Percentiles rank a stretch among this genome's conserved stretches.
phyloP scores from a whole-genome alignment of 2,797 vertebrate genomes.

The Phalloptychus januarius region DNA sequence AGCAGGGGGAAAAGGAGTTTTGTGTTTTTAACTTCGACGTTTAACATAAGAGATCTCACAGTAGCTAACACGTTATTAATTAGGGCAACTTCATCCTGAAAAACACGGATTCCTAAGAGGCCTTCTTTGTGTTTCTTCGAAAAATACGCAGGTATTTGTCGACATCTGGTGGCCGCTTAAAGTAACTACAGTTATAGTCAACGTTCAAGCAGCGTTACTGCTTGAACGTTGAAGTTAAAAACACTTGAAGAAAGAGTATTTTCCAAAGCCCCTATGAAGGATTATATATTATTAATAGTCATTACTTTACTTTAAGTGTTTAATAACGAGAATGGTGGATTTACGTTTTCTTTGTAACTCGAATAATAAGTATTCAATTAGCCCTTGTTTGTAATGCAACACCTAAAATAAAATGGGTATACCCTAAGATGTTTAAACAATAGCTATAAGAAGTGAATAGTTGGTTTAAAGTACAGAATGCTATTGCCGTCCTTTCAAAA shows the following conservation, averaged over 20 bases:
- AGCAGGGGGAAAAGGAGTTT: neutral
- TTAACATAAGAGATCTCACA: neutral
- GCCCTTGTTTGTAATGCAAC: neutral
- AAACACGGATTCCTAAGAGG: neutral
- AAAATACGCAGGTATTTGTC: conserved; percentile 6
- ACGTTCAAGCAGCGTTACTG: too few species aligned
- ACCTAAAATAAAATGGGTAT: neutral
- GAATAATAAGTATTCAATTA: neutral
- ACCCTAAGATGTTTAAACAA: neutral
- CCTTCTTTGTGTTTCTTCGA: neutral
- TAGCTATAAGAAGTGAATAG: neutral
- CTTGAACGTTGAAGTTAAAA: too few species aligned
- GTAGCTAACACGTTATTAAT: neutral
- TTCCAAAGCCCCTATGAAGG: neutral
- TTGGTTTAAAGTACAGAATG: too few species aligned
- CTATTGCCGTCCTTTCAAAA: neutral
- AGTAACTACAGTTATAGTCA: neutral
- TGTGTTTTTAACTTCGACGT: neutral
- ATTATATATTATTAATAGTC: neutral
- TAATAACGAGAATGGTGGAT: neutral
- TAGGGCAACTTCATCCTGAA: neutral
- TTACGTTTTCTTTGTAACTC: neutral
- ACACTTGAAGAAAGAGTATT: neutral
- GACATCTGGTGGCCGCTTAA: conserved; percentile 32
- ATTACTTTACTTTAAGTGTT: neutral